phyloP scores from a whole-genome alignment of 2,797 vertebrate genomes.

The Erpetoichthys calabaricus region DNA sequence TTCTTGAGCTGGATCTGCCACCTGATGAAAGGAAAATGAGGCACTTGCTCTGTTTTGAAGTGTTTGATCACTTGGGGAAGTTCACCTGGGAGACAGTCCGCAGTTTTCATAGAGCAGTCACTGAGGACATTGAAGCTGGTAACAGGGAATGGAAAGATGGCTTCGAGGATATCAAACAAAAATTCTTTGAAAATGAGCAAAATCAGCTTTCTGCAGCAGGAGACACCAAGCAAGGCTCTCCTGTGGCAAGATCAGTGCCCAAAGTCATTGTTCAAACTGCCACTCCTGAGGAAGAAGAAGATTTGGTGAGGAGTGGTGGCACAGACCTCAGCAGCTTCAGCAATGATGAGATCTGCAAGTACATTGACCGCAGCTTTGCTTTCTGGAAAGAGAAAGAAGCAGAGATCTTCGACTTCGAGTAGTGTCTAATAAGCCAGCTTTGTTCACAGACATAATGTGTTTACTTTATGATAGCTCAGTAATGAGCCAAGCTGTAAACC shows the following conservation, averaged over 20 bases:
- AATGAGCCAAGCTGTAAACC: background rate
- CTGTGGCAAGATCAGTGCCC: constrained; percentile 36
- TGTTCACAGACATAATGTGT: background rate
- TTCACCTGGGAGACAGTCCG: constrained; percentile 77
- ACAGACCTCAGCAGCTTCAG: constrained; percentile 47
- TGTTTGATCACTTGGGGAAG: constrained; percentile 79
- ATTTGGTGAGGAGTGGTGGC: constrained; percentile 15
- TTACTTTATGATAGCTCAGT: no score
- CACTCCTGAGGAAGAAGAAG: constrained; percentile 37
- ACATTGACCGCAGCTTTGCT: constrained; percentile 86
- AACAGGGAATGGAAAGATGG: constrained; percentile 74
- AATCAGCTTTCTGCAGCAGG: constrained; percentile 6
- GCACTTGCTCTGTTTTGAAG: constrained; percentile 90
- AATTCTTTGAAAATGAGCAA: constrained; percentile 56
- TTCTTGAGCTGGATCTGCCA: constrained; percentile 75
- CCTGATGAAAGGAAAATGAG: constrained; percentile 76
- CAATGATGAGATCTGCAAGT: constrained; percentile 79
- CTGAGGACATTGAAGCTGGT: constrained; percentile 73
- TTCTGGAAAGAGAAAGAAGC: constrained; percentile 98
- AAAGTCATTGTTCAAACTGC: constrained; percentile 39
- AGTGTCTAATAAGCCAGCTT: constrained; percentile 23
- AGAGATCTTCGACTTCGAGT: constrained; percentile 79
- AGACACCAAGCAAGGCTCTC: constrained; percentile 27
- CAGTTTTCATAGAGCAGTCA: constrained; percentile 78
- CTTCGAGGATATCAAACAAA: constrained; percentile 81